Evolutionary conservation across 2,113 vertebrate genomes (phyloP).

Genomic region (Phoenicopterus ruber): DNA sequence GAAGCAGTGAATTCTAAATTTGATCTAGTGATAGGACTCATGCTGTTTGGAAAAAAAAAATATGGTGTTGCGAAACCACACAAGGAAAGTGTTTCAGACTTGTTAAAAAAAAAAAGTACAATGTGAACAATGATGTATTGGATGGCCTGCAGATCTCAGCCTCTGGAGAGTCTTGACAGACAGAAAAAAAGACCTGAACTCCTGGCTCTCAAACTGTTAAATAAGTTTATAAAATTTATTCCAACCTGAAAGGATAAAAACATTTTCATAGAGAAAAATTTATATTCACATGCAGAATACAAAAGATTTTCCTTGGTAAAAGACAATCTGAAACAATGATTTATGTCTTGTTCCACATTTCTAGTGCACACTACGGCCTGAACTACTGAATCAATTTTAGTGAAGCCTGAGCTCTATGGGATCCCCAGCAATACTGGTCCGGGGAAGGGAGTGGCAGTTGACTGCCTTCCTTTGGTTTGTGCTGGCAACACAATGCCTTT

Average conservation of each 20-base stretch:
- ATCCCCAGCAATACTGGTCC: not conserved
- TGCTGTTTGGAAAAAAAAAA: not conserved
- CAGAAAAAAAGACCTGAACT: not conserved
- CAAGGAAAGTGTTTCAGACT: not conserved
- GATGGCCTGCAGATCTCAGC: not conserved
- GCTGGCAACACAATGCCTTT: not conserved
- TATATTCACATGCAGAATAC: not conserved
- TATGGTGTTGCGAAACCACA: not conserved
- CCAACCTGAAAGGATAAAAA: not conserved
- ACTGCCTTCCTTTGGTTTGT: not conserved
- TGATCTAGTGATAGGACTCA: conserved; percentile 39
- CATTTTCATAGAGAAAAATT: not conserved
- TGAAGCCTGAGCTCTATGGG: not conserved
- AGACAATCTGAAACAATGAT: not conserved
- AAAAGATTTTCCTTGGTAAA: not conserved
- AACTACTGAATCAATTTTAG: not conserved
- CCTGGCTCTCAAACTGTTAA: not conserved
- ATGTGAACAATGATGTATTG: not conserved
- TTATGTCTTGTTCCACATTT: not conserved
- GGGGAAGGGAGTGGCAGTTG: not conserved
- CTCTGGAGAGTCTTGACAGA: not conserved
- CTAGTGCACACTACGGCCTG: not conserved
- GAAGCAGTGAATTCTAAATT: conserved; percentile 26
- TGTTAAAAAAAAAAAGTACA: not conserved
- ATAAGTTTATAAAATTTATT: not conserved